Percentiles rank a stretch among this genome's conserved stretches.
These are phyloP conservation scores for Rhinichthys klamathensis DNA, from an alignment of 2,113 vertebrate genomes.

Conservation along the genomic window DNA sequence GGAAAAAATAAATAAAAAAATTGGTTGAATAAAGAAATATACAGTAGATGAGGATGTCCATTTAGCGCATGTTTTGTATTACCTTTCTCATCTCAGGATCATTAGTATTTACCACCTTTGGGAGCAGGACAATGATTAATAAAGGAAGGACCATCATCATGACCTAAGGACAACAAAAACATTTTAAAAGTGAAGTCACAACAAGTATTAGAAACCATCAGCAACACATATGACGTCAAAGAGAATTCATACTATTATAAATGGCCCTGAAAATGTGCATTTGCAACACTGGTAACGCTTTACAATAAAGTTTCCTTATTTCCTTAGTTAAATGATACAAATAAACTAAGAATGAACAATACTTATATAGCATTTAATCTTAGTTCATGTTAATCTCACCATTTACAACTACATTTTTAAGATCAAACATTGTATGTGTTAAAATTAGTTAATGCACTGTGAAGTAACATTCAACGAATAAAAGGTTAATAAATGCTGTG, in stretches of 20 bases:
- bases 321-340: no score
- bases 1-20: neutral
- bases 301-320: no score
- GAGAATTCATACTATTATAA: neutral
- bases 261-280: neutral
- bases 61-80: constrained; percentile 52
- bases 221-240: neutral
- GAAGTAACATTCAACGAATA: no score
- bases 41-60: neutral
- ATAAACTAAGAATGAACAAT: no score
- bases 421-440: no score
- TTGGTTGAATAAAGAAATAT: neutral
- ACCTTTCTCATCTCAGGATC: constrained; percentile 99
- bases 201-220: neutral
- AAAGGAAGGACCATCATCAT: constrained; percentile 99
- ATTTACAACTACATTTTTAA: no score
- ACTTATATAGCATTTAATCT: no score
- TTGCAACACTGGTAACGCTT: neutral
- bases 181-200: neutral
- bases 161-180: constrained; percentile 71
- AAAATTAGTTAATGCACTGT: no score
- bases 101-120: constrained; percentile 98
- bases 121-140: constrained; percentile 94
- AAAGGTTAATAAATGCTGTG: no score
- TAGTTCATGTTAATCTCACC: no score